Conservation (phyloP, 2,888 invertebrate species). For the Callimorpha dominula region DNA sequence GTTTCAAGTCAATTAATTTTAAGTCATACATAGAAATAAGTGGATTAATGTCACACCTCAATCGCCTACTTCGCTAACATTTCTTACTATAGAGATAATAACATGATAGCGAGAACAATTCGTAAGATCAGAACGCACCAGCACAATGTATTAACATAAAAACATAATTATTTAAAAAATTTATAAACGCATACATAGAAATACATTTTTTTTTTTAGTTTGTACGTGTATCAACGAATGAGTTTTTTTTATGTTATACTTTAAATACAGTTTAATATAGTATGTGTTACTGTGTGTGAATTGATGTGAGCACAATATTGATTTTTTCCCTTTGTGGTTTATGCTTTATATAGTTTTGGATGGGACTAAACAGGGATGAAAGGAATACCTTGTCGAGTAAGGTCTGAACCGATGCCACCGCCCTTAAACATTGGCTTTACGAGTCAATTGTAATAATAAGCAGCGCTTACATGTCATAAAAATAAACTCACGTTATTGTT, state of each 20-base stretch:
- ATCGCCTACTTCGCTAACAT: constrained; percentile 80
- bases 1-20: constrained; percentile 84
- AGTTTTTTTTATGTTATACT: constrained; percentile 67
- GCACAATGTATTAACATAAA: constrained; percentile 78
- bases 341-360: constrained; percentile 74
- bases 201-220: constrained; percentile 64
- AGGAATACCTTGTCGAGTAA: constrained; percentile 58
- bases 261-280: constrained; percentile 67
- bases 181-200: constrained; percentile 56
- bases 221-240: constrained; percentile 68
- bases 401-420: constrained; percentile 60
- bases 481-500: constrained; percentile 12
- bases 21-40: constrained; percentile 84
- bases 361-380: constrained; percentile 80
- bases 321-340: constrained; percentile 67
- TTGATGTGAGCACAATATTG: constrained; percentile 82
- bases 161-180: constrained; percentile 53
- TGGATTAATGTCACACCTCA: constrained; percentile 66
- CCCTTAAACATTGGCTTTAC: constrained; percentile 29
- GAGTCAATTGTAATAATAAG: constrained; percentile 33
- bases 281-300: constrained; percentile 74
- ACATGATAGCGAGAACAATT: constrained; percentile 62
- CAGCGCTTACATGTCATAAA: constrained; percentile 27
- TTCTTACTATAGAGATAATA: constrained; percentile 63
- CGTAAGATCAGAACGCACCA: constrained; percentile 71